Evolutionary conservation across 23 tunicate genomes (phyloP), one percentile per base, ranked within the genome.

Genomic region (Aplidium turbinatum): DNA sequence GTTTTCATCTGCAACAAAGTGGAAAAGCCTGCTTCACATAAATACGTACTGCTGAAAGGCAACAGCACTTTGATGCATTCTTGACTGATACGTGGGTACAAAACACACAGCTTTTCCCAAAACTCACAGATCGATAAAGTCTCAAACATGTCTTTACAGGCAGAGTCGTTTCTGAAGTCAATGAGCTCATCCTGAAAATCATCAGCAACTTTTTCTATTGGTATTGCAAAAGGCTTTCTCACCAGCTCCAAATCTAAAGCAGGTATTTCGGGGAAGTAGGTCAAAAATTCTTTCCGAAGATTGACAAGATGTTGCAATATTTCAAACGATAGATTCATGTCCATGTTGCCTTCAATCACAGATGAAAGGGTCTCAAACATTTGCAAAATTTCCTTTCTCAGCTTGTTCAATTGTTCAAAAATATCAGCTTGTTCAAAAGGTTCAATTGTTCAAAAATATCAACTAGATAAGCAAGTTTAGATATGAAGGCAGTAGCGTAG

Each of bases 381-480:
- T n/a, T 19, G 45, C 78, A 57, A 71, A 57, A 58, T 55, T 71
- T 24, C 71, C 86, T 34, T 57, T 39, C 38, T 61, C 13, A 35
- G 80, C 62, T 62, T n/a, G n/a, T n/a, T 73, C 73, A 63, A 73
- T 31, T 60, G 20, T 63, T 50, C 80, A 22, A 61, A 74, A 52
- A 73, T 82, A 47, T 73, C 31, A 81, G 47, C 31, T 72, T 38
- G 63, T 81, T 81, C 42, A 81, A 38, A 31, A 29, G 58, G 61
- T 77, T 77, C 40, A 77, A 46, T 30, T 45, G 45, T 19, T 77
- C 82, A 63, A 82, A 73, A 47, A 82, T 73, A 63, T 82, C 80
- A 52, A 73, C 80, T 51, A 82, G 74, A 81, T 58, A 61, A 63
- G 73, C 73, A 6, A 73, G 65, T 45, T 63, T 51, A 45, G 64